Evolutionary conservation across 2,797 vertebrate genomes (phyloP), one percentile per base, ranked within the genome.

Genomic region (Threskiornis aethiopicus): DNA sequence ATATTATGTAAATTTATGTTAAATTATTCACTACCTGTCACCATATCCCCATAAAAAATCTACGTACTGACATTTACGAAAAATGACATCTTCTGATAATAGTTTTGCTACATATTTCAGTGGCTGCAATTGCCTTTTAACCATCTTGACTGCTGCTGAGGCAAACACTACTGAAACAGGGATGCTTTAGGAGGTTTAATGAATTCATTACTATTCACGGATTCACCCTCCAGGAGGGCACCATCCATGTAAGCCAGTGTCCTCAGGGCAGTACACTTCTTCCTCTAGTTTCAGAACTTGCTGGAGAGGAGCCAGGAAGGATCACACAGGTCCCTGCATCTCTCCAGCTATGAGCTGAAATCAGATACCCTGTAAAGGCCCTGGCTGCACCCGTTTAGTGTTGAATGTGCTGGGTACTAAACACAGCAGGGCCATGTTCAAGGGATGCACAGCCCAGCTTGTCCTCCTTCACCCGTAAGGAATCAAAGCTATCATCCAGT

Each of bases 1-100:
- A 91, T 95, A 97, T 98, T 98, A 98, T 98, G 98, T 97, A 98
- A 98, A 98, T 98, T 97, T 98, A 98, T 98, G 98, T 97, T 98
- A 98, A 98, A 93, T 98, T 98, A 98, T 98, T 97, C 98, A 95
- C 96, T 97, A 91, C 93, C 96, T 98, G 97, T 98, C 98, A 98
- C 97, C 97, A 94, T 26, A 83, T 96, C 95, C 96, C 94, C 97
- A 96, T 98, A 97, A 98, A 98, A 98, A 97, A 94, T 97, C 96
- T 97, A 97, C 94, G 93, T 94, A 95, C 87, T 97, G 97, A 97
- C 98, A 98, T 98, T 98, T 97, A 96, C 92, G 2, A 96, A 96
- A 97, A 98, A 97, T 91, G 97, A 96, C 97, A 97, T 97, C 96
- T 97, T 97, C 97, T 97, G 97, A 97, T 98, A 96, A 97, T 97